phyloP scores from a whole-genome alignment of 2,888 invertebrate species.

The Eupsilia transversa region DNA sequence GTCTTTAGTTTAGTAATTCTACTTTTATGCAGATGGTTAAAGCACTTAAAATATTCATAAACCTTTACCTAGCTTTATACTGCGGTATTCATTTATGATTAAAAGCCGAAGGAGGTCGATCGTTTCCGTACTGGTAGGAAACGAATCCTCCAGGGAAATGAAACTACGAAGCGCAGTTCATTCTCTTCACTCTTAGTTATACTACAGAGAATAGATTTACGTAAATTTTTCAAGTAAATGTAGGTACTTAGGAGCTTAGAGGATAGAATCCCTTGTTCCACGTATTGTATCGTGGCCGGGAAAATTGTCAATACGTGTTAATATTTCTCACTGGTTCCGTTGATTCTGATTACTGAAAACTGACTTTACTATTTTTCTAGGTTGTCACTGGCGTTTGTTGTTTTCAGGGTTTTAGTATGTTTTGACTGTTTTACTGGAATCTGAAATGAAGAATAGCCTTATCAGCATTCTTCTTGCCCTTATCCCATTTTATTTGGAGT shows the following conservation, averaged over 20 bases:
- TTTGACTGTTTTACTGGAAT: background rate
- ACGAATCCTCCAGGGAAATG: slow-evolving; percentile 81
- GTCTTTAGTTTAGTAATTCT: background rate
- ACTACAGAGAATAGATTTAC: slow-evolving; percentile 73
- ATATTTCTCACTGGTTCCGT: background rate
- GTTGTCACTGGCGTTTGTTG: background rate
- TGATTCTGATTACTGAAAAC: background rate
- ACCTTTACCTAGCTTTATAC: slow-evolving; percentile 57
- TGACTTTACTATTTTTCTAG: background rate
- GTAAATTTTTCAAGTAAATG: slow-evolving; percentile 53
- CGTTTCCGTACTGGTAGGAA: slow-evolving; percentile 80
- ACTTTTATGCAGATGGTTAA: background rate
- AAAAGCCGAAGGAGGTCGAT: slow-evolving; percentile 77
- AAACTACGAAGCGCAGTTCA: slow-evolving; percentile 68
- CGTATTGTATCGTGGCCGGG: background rate
- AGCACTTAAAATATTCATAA: background rate
- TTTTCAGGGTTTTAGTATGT: background rate
- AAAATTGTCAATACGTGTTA: background rate
- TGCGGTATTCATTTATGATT: slow-evolving; percentile 83
- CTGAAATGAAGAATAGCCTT: background rate
- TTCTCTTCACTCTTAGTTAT: slow-evolving; percentile 69
- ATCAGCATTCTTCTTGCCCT: too few species aligned
- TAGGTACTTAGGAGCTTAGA: background rate
- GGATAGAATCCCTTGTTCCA: background rate
- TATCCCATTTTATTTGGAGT: too few species aligned